These are phyloP conservation scores for Zaprionus obscuricornis DNA, from an alignment of 2,888 invertebrate species.

Conservation along the genomic window DNA sequence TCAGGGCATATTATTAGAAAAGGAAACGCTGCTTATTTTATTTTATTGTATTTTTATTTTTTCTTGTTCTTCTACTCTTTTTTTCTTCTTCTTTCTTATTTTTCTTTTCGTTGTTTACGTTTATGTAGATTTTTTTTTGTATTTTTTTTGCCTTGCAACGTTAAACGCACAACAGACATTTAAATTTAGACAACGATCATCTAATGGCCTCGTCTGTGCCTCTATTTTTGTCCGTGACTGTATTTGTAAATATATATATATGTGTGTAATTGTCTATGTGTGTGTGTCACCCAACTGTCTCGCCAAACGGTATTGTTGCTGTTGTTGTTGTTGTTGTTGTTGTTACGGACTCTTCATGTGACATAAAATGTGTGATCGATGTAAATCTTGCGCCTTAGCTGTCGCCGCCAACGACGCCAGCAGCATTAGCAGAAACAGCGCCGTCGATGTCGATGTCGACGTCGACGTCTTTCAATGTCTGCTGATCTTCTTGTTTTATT, in stretches of 20 bases:
- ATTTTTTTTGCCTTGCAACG: slow-evolving; percentile 77
- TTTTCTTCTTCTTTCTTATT: neutral
- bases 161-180: slow-evolving; percentile 78
- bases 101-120: slow-evolving; percentile 60
- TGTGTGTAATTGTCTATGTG: neutral
- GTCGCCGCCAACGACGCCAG: slow-evolving; percentile 48
- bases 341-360: slow-evolving; percentile 62
- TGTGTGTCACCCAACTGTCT: slow-evolving; percentile 71
- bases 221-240: slow-evolving; percentile 3
- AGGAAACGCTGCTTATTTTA: slow-evolving; percentile 10
- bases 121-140: slow-evolving; percentile 76
- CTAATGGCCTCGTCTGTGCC: slow-evolving; percentile 68
- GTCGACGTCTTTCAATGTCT: slow-evolving; percentile 45
- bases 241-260: slow-evolving; percentile 7
- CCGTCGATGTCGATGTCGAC: neutral
- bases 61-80: slow-evolving; percentile 14
- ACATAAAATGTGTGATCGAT: slow-evolving; percentile 79
- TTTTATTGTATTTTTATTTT: slow-evolving; percentile 6
- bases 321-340: slow-evolving; percentile 19
- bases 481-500: slow-evolving; percentile 72
- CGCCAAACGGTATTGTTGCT: slow-evolving; percentile 51
- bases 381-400: slow-evolving; percentile 72
- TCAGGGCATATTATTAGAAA: too few relatives aligned
- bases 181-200: slow-evolving; percentile 74
- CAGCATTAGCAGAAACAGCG: slow-evolving; percentile 9